Evolutionary conservation across 2,888 invertebrate species (phyloP).

Genomic region (Acrobasis repandana): DNA sequence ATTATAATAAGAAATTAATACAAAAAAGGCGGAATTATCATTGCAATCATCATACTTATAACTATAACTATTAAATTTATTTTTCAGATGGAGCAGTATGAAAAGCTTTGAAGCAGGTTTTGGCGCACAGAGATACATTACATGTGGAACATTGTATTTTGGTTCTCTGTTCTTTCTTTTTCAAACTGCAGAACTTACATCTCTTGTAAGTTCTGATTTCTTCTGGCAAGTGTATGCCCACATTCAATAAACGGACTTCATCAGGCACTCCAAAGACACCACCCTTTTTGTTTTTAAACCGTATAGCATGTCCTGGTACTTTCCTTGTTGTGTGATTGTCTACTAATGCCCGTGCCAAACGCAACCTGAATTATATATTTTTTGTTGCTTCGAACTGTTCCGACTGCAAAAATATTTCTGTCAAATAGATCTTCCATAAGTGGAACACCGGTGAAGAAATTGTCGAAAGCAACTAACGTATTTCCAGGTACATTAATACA

Average conservation of each 20-base stretch:
- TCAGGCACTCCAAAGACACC: conserved; percentile 34
- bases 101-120: conserved; percentile 33
- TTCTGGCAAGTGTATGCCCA: conserved; percentile 37
- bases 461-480: conserved; percentile 43
- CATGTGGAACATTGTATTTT: conserved; percentile 33
- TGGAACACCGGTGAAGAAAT: conserved; percentile 40
- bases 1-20: too few species aligned
- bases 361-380: conserved; percentile 36
- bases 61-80: too few species aligned
- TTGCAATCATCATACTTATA: too few species aligned
- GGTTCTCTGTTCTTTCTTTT: conserved; percentile 29
- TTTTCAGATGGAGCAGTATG: conserved; percentile 22
- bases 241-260: conserved; percentile 35
- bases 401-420: conserved; percentile 38
- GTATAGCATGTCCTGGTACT: background rate
- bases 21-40: too few species aligned
- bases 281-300: conserved; percentile 32
- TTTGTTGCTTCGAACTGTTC: conserved; percentile 39
- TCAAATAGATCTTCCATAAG: conserved; percentile 37
- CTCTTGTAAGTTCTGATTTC: conserved; percentile 35
- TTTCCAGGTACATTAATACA: conserved; percentile 33
- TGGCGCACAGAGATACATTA: conserved; percentile 23
- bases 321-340: conserved; percentile 24
- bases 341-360: conserved; percentile 30
- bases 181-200: conserved; percentile 24